A percentile compares a stretch with the other conserved stretches of the same genome.
These are phyloP conservation scores for Villa cingulata DNA, from an alignment of 2,888 invertebrate species.

Conservation along the genomic window DNA sequence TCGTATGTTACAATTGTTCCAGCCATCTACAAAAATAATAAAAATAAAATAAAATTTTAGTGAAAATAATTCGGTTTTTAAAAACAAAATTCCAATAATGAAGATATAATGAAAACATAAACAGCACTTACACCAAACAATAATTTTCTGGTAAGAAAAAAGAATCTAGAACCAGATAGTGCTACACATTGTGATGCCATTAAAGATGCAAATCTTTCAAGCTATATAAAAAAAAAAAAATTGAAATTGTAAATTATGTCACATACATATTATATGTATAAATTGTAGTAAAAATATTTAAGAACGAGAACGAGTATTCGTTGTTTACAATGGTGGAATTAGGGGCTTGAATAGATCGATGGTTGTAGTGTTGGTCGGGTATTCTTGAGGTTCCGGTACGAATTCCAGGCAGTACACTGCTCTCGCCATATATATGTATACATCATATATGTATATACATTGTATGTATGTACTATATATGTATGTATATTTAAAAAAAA, in stretches of 20 bases:
- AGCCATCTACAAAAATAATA: constrained; percentile 37
- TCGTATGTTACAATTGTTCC: constrained; percentile 53
- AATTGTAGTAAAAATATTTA: too few species aligned
- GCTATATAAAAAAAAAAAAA: constrained; percentile 35
- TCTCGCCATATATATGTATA: too few species aligned
- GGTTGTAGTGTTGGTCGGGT: too few species aligned
- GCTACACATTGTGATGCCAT: constrained; percentile 42
- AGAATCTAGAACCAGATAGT: constrained; percentile 47
- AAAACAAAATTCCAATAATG: neutral
- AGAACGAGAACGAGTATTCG: too few species aligned
- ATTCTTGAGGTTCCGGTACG: too few species aligned
- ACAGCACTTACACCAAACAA: constrained; percentile 41
- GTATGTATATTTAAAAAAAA: too few species aligned
- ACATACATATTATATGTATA: neutral
- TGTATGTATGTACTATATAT: too few species aligned
- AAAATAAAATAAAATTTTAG: neutral
- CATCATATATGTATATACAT: too few species aligned
- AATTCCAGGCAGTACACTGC: too few species aligned
- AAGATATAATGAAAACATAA: constrained; percentile 14
- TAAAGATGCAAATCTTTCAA: constrained; percentile 45
- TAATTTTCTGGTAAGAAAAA: constrained; percentile 43
- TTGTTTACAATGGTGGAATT: too few species aligned
- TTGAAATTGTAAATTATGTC: neutral
- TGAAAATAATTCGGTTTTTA: neutral
- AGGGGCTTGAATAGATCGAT: too few species aligned